A percentile compares a stretch with the other conserved stretches of the same genome.
Conservation (phyloP, 2,888 invertebrate genomes). For the Alviniconcha strummeri region DNA sequence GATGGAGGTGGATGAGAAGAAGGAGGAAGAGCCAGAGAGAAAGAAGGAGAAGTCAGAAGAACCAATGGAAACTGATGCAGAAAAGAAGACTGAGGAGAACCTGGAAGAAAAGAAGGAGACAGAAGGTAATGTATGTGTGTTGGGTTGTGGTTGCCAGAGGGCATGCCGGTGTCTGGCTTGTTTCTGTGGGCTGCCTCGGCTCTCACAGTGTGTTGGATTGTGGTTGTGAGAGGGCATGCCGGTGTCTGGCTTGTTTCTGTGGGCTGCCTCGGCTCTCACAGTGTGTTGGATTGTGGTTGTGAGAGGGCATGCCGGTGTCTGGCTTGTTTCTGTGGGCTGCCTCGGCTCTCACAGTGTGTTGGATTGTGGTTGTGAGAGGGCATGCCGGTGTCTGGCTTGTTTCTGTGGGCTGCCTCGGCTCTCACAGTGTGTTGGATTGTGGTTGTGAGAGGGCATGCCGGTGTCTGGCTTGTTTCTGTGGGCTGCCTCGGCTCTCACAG, state of each 20-base stretch:
- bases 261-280: too few relatives aligned
- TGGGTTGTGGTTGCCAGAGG: background rate
- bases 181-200: too few relatives aligned
- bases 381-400: too few relatives aligned
- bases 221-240: background rate
- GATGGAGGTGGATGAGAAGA: background rate
- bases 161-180: too few relatives aligned
- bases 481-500: too few relatives aligned
- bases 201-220: background rate
- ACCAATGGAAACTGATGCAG: slow-evolving; percentile 47
- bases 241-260: background rate
- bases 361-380: background rate
- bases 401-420: too few relatives aligned
- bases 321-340: too few relatives aligned
- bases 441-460: too few relatives aligned
- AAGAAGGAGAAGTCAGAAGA: slow-evolving; percentile 41
- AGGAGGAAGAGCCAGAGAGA: slow-evolving; percentile 27
- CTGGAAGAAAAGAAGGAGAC: slow-evolving; percentile 37
- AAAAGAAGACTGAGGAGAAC: slow-evolving; percentile 31
- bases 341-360: background rate
- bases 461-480: too few relatives aligned
- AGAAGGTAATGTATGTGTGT: slow-evolving; percentile 36
- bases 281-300: too few relatives aligned
- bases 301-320: too few relatives aligned
- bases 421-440: too few relatives aligned